Base-by-base conservation (phyloP, 2,797 vertebrate genomes). In the Phoxinus dragarum region DNA sequence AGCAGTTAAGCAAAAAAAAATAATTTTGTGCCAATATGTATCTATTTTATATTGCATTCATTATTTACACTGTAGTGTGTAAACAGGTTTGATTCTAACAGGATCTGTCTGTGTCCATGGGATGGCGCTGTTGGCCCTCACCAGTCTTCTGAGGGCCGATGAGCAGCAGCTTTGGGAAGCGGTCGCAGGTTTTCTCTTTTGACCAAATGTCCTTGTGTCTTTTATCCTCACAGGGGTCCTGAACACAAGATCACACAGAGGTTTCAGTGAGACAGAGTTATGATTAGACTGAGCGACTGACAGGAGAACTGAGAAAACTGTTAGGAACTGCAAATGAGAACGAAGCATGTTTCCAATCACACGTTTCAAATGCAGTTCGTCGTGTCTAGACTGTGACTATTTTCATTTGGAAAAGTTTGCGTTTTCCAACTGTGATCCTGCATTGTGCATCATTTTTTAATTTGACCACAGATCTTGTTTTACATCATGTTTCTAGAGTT, bases 131-230 rank as follows among this genome's bases (percentile, higher is more conserved):
- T n/a, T 34, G 12, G 23, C 73, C 80, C 79, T 86, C 92, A 97
- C 96, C 96, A 67, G 96, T 97, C 90, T 97, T 97, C 90, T 97
- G 96, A 84, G 96, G 96, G 88, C 96, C 96, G 89, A 97, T 95
- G 68, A 97, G 94, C 85, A 97, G 95, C 91, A 97, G 96, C 91
- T 96, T 97, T 61, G 96, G 96, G 67, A 97, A 95, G 52, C 96
- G 93, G 91, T 96, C 96, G 77, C 96, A 97, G 0, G 96, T 97
- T 91, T 97, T 97, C 92, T 97, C 96, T 91, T 97, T 97, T 27
- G 96, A 97, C 96, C 96, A 97, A 91, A 97, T 97, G 90, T 97
- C 96, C 90, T 96, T 97, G 92, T 97, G 96, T 72, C 96, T 94
- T 92, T 96, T 97, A 88, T 97, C 96, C 77, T 96, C 96, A 84